Base-by-base conservation (phyloP, 2,113 vertebrate genomes). In the Triplophysa tibetana region DNA sequence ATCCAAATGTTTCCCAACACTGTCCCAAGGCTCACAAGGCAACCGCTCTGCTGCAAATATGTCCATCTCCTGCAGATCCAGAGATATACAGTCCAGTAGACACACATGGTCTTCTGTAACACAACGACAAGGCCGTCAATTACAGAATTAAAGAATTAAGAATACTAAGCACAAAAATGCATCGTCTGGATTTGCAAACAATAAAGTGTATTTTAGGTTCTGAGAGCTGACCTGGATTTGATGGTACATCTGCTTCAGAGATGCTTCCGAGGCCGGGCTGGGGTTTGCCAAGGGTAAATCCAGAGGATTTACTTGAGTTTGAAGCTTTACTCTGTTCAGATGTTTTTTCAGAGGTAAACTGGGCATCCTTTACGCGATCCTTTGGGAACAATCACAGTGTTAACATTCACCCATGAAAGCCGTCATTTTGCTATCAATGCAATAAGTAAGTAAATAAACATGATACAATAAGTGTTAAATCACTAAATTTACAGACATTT, bases 21-120 rank as follows among this genome's bases (percentile, higher is more conserved):
- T 70, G 52, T 91, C 92, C 78, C 83, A 85, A 1, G 79, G 76
- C 2, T 94, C 93, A 41, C 89, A 87, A 11, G 93, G 90, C 0
- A 85, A 81, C 4, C 94, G 91, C 86, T 97, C 92, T 0, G 96
- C 98, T 60, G 96, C 95, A 89, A 98, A 99, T 81, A 99, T 95
- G 84, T 99, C 92, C 96, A 99, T 97, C 89, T 99, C 96, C 87
- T 98, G 96, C 58, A 99, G 94, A 82, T 98, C 97, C 82, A 99
- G 90, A 6, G 95, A 88, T 61, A 99, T 95, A 91, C 96, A 98
- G 89, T 99, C 98, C 82, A 99, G 85, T 85, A 99, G 90, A 87
- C 97, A 99, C 81, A 94, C 77, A 0, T 95, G 95, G 29, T 95
- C 93, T 82, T 96, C 96, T 98, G 80, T 43, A 11, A 24, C 14